These are phyloP conservation scores for Salvelinus sp. DNA, from an alignment of 2,113 vertebrate species.

Conservation along the genomic window DNA sequence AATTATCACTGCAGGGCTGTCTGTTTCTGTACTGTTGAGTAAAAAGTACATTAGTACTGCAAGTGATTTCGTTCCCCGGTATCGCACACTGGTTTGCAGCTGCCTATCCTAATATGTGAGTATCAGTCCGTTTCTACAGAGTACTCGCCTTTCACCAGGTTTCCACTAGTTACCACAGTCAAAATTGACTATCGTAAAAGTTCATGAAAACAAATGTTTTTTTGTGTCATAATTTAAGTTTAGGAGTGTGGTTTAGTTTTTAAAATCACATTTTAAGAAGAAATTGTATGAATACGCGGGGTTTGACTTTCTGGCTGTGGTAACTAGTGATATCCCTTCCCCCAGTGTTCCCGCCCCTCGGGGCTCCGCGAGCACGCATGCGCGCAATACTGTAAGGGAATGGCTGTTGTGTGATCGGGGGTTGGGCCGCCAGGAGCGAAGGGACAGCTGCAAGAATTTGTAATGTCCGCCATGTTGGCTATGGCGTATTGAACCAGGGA, in stretches of 20 bases:
- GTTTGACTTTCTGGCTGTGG: too few species aligned
- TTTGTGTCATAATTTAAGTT: too few species aligned
- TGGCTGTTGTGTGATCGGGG: conserved; percentile 83
- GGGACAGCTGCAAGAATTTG: conserved; percentile 86
- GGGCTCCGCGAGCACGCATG: conserved; percentile 72
- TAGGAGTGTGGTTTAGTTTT: too few species aligned
- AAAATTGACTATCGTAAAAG: too few species aligned
- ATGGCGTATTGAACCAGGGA: conserved; percentile 92
- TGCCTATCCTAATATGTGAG: neutral
- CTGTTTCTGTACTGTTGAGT: too few species aligned
- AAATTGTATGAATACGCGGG: too few species aligned
- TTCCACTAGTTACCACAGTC: too few species aligned
- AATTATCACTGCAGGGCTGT: too few species aligned
- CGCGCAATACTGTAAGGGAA: conserved; percentile 91
- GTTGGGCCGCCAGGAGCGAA: conserved; percentile 90
- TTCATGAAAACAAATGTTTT: too few species aligned
- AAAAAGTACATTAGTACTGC: too few species aligned
- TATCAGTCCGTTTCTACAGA: neutral
- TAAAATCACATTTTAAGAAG: too few species aligned
- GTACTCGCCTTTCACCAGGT: too few species aligned
- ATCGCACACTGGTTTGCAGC: neutral
- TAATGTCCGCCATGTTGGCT: conserved; percentile 99
- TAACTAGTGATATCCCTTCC: neutral
- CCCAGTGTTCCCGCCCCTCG: conserved; percentile 17
- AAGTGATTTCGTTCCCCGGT: neutral